A percentile compares a stretch with the other conserved stretches of the same genome.
phyloP scores from a whole-genome alignment of 2,113 vertebrate genomes.

The Leucoraja erinaceus region DNA sequence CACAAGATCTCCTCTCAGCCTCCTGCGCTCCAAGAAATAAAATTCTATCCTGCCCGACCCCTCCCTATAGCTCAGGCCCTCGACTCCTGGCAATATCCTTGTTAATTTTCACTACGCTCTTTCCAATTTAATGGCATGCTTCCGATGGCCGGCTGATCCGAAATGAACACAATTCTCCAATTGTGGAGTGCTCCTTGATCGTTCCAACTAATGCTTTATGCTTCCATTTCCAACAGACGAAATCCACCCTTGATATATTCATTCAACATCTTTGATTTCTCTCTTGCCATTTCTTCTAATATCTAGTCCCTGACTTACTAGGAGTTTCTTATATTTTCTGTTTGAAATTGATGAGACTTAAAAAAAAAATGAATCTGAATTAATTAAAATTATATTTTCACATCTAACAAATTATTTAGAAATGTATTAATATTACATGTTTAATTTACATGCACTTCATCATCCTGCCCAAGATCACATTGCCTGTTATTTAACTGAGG shows the following conservation, averaged over 20 bases:
- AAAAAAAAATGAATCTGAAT: neutral
- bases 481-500: neutral
- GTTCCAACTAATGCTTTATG: neutral
- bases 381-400: constrained; percentile 21
- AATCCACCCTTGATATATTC: neutral
- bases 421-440: constrained; percentile 8
- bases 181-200: neutral
- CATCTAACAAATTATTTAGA: neutral
- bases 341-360: neutral
- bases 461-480: neutral
- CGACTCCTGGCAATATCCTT: too few species aligned
- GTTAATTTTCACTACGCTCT: too few species aligned
- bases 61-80: too few species aligned
- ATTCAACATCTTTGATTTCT: too few species aligned
- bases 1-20: too few species aligned
- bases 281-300: too few species aligned
- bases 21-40: too few species aligned
- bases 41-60: too few species aligned
- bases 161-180: too few species aligned
- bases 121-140: too few species aligned
- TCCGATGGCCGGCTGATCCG: too few species aligned
- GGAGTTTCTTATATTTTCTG: neutral
- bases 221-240: neutral
- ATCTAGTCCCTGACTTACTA: neutral
- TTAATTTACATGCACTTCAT: neutral